These are phyloP conservation scores for Mycalesis mineus DNA, from an alignment of 2,888 invertebrate genomes.

Conservation along the genomic window DNA sequence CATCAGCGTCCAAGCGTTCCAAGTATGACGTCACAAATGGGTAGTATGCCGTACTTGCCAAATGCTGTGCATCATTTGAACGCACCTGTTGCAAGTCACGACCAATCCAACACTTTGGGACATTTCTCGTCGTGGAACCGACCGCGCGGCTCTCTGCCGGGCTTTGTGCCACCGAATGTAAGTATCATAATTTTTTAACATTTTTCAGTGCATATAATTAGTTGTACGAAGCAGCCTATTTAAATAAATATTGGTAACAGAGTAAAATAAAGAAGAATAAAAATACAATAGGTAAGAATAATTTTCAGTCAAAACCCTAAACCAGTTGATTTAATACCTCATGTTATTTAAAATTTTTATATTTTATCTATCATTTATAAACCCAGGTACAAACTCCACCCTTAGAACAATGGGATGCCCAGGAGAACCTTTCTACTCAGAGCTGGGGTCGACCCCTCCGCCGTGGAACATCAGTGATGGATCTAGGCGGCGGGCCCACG, in stretches of 20 bases:
- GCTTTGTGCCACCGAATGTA: constrained; percentile 52
- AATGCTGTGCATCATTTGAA: constrained; percentile 45
- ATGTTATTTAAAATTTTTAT: no score
- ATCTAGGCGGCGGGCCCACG: constrained; percentile 49
- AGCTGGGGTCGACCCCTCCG: constrained; percentile 60
- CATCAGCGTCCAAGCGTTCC: constrained; percentile 25
- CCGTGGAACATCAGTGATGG: constrained; percentile 64
- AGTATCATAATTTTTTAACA: no score
- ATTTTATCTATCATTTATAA: neutral
- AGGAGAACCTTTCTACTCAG: constrained; percentile 42
- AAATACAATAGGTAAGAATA: no score
- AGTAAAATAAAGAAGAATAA: no score
- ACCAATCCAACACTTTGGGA: constrained; percentile 46
- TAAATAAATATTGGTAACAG: no score
- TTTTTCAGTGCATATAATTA: no score
- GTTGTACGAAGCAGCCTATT: no score
- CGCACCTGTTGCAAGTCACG: constrained; percentile 38
- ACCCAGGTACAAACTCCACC: constrained; percentile 31
- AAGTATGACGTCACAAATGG: constrained; percentile 42
- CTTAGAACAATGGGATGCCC: constrained; percentile 53
- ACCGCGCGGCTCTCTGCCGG: constrained; percentile 53
- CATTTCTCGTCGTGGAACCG: constrained; percentile 55
- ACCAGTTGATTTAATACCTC: no score
- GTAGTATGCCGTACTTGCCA: constrained; percentile 63
- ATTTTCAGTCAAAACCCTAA: no score